phyloP scores from a whole-genome alignment of 2,797 vertebrate genomes.

The Catharus ustulatus region DNA sequence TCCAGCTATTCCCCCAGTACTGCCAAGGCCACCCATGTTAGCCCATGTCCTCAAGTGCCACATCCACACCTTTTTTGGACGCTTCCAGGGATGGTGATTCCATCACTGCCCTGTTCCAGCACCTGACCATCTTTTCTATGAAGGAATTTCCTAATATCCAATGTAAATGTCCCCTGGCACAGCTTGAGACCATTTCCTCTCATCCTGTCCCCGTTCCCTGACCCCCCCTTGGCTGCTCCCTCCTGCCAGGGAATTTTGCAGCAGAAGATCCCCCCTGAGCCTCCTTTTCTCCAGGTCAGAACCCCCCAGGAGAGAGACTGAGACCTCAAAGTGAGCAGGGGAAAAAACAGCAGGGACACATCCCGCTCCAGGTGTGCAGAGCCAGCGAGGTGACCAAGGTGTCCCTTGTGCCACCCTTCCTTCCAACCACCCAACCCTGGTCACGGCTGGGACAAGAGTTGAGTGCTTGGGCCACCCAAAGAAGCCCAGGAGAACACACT shows the following conservation, averaged over 20 bases:
- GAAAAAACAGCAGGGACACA: neutral
- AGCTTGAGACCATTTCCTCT: neutral
- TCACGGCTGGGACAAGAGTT: fast-evolving
- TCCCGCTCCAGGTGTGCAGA: neutral
- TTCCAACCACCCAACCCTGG: neutral
- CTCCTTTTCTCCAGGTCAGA: neutral
- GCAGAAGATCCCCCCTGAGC: neutral
- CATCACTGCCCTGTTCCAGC: neutral
- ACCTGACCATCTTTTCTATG: neutral
- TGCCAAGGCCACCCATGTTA: neutral
- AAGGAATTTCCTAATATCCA: neutral
- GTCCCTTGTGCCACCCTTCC: neutral
- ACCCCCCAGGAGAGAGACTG: too few species aligned
- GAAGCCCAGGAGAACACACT: fast-evolving
- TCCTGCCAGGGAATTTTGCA: neutral
- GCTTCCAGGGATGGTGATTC: neutral
- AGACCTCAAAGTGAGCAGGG: neutral
- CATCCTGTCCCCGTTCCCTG: neutral
- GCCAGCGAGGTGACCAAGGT: fast-evolving
- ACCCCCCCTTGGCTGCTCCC: fast-evolving
- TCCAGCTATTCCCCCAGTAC: neutral
- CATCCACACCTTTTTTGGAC: neutral
- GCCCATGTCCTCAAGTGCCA: neutral
- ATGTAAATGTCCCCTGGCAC: neutral
- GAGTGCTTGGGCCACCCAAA: neutral